Evolutionary conservation across 2,888 invertebrate genomes (phyloP).

Genomic region (Oasisia sp.): DNA sequence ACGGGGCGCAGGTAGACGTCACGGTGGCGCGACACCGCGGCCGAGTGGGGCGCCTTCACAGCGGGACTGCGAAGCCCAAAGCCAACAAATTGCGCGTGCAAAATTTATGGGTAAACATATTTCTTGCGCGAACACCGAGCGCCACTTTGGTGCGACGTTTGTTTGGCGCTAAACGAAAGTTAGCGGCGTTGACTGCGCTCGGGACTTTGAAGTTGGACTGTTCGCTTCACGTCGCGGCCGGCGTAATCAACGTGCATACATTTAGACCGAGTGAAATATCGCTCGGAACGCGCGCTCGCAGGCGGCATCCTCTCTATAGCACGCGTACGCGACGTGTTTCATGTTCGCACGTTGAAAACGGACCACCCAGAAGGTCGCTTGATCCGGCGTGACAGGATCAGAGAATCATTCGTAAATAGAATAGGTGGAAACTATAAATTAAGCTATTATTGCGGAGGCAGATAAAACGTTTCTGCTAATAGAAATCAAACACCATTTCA

Average conservation of each 20-base stretch:
- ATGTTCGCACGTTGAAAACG: slow-evolving; percentile 5
- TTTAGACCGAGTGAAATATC: slow-evolving; percentile 6
- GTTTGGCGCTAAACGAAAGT: slow-evolving; percentile 17
- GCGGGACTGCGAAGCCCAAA: background rate
- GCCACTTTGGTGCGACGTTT: background rate
- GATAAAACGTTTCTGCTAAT: slow-evolving; percentile 10
- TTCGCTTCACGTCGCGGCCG: background rate
- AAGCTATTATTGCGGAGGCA: slow-evolving; percentile 4
- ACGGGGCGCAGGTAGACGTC: background rate
- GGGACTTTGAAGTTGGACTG: background rate
- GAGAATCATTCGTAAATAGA: slow-evolving; percentile 10
- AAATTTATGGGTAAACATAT: slow-evolving; percentile 13
- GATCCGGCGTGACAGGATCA: background rate
- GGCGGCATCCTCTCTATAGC: background rate
- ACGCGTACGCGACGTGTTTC: background rate
- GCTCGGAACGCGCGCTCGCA: background rate
- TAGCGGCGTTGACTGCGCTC: background rate
- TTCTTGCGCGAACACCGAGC: background rate
- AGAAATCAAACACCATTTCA: background rate
- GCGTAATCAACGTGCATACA: slow-evolving; percentile 1
- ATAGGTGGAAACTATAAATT: slow-evolving; percentile 12
- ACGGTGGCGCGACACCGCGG: background rate
- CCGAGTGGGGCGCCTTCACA: background rate
- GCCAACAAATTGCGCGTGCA: slow-evolving; percentile 17
- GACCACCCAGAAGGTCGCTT: background rate